phyloP scores from a whole-genome alignment of 1,140 invertebrate species.

The Lucilia cuprina region DNA sequence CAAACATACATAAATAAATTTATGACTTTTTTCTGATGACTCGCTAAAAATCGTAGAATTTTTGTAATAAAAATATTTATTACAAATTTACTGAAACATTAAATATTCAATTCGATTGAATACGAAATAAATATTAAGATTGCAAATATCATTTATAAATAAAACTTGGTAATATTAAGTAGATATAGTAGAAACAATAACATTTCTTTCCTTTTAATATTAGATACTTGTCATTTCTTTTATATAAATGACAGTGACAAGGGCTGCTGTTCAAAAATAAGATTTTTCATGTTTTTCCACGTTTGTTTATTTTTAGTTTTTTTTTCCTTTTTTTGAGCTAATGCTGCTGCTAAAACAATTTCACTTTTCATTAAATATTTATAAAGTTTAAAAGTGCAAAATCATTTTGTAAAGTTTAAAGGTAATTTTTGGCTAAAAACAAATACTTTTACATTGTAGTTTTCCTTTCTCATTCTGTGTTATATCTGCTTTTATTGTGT shows the following conservation, averaged over 20 bases:
- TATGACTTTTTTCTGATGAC: neutral
- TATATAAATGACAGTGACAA: neutral
- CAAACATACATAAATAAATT: neutral
- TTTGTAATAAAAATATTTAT: neutral
- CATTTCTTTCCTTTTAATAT: too few species aligned
- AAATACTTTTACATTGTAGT: neutral
- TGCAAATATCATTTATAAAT: too few species aligned
- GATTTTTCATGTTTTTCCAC: neutral
- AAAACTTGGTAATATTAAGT: too few species aligned
- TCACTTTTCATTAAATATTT: conserved; percentile 27
- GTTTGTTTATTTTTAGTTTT: neutral
- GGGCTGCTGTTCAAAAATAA: neutral
- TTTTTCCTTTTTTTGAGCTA: neutral
- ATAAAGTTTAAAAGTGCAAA: conserved; percentile 1
- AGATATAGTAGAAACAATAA: too few species aligned
- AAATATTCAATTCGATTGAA: neutral
- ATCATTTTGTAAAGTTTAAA: conserved; percentile 13
- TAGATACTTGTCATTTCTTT: neutral
- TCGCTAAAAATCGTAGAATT: neutral
- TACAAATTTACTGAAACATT: neutral
- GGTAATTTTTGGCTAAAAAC: conserved; percentile 7
- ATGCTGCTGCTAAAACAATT: neutral
- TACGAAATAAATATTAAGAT: neutral
- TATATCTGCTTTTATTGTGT: neutral
- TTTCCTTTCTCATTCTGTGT: neutral